A percentile compares a stretch with the other conserved stretches of the same genome.
Evolutionary conservation across 1,140 invertebrate species (phyloP).

Genomic region (Trichomalopsis sarcophagae): DNA sequence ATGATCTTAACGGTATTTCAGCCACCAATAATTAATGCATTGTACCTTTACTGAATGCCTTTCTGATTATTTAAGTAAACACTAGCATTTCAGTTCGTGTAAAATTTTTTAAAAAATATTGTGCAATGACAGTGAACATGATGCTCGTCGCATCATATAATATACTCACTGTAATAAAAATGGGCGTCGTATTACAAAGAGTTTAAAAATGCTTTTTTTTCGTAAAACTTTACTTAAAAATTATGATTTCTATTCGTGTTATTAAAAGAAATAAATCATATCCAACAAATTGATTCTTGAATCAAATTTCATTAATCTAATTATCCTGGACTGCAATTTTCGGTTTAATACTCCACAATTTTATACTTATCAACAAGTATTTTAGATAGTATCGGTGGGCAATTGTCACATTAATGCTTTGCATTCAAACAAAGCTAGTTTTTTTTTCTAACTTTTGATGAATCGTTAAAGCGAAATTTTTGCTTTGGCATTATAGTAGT

Average conservation of each 20-base stretch:
- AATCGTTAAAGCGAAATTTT: slow-evolving; percentile 40
- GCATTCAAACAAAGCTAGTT: slow-evolving; percentile 16
- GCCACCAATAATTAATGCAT: slow-evolving; percentile 1
- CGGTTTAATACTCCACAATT: neutral
- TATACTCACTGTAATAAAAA: slow-evolving; percentile 1
- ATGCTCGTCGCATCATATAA: neutral
- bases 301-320: neutral
- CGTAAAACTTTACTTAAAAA: neutral
- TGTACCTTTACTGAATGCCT: neutral
- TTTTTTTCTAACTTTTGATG: slow-evolving; percentile 12
- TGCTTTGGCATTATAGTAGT: slow-evolving; percentile 29
- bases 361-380: slow-evolving; percentile 6
- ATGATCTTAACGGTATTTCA: neutral
- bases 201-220: neutral
- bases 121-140: neutral
- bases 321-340: slow-evolving; percentile 1
- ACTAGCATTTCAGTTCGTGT: neutral
- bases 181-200: neutral
- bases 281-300: neutral
- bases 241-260: neutral
- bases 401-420: slow-evolving; percentile 5
- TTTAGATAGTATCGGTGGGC: slow-evolving; percentile 7
- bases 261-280: neutral
- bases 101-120: neutral
- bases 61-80: neutral